Evolutionary conservation across 2,113 vertebrate species (phyloP), one percentile per base, ranked within the genome.

Genomic region (Xenopus borealis): DNA sequence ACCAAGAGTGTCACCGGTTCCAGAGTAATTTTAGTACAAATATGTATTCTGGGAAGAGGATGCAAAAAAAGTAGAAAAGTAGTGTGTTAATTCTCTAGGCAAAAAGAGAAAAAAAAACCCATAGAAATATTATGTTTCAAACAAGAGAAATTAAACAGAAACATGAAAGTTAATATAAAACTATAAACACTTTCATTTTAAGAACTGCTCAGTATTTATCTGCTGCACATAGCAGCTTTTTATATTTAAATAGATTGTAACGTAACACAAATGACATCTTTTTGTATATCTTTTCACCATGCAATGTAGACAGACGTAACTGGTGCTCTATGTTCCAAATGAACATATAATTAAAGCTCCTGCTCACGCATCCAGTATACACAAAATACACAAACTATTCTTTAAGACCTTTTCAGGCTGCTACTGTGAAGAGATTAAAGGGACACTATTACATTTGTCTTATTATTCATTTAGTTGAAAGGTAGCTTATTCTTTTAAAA

Each of bases 11-110:
- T 82, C 82, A 86, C 88, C 87, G 87, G 86, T 87, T 89, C 79
- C 86, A 81, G 83, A 85, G 86, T 88, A 84, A 84, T 88, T 81
- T 86, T 82, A 88, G 86, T 89, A 90, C 84, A 92, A 91, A 87
- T 87, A 86, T 81, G 83, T 23, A 81, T 84, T 81, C 85, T 87
- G 80, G 86, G 85, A 82, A 85, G 84, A 85, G 81, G 86, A 89
- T 68, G 84, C 79, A 83, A 75, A 87, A 87, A 81, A n/a, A 78
- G 80, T 82, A 85, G 79, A 89, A 81, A 89, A 91, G 90, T 88
- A 85, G 87, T 89, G 23, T 27, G 20, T 83, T 86, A 82, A 79
- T 85, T 88, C 78, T 90, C 87, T 84, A 86, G 83, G 82, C 85
- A 84, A 79, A 89, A 87, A 86, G 79, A 82, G 89, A 27, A 27